Conservation (phyloP, 2,888 invertebrate genomes). For the Teleogryllus oceanicus region DNA sequence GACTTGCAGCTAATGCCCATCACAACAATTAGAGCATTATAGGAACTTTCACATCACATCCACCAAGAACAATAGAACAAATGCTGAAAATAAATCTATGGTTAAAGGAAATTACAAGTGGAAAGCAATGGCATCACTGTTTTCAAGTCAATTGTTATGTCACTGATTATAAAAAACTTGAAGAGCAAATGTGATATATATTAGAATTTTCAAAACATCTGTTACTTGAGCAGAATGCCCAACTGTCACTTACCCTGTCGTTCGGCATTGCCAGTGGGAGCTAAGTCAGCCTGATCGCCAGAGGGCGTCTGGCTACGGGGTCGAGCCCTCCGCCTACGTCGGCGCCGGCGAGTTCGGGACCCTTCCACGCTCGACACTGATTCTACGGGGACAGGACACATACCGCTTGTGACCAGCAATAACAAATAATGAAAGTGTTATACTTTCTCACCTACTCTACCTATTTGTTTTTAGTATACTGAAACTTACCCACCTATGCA, state of each 20-base stretch:
- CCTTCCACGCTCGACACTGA: constrained; percentile 61
- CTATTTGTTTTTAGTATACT: neutral
- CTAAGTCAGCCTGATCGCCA: constrained; percentile 39
- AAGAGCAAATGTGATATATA: no score
- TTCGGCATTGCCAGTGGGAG: constrained; percentile 23
- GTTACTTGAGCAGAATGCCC: constrained; percentile 1
- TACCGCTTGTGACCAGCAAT: constrained; percentile 41
- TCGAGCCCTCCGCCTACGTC: constrained; percentile 47
- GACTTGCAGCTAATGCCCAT: no score
- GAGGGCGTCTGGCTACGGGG: constrained; percentile 41
- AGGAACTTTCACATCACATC: no score
- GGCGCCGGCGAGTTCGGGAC: constrained; percentile 52
- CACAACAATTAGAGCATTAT: no score
- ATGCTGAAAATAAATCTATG: no score
- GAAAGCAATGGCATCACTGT: no score
- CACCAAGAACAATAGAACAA: no score
- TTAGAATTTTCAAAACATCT: neutral
- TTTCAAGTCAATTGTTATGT: no score
- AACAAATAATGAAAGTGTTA: constrained; percentile 28
- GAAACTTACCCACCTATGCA: no score
- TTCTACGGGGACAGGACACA: constrained; percentile 47
- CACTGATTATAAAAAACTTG: no score
- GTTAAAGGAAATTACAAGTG: no score
- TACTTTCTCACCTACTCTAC: neutral
- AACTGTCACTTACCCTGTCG: constrained; percentile 27